phyloP scores from a whole-genome alignment of 2,888 invertebrate species.

The Diploptera punctata region DNA sequence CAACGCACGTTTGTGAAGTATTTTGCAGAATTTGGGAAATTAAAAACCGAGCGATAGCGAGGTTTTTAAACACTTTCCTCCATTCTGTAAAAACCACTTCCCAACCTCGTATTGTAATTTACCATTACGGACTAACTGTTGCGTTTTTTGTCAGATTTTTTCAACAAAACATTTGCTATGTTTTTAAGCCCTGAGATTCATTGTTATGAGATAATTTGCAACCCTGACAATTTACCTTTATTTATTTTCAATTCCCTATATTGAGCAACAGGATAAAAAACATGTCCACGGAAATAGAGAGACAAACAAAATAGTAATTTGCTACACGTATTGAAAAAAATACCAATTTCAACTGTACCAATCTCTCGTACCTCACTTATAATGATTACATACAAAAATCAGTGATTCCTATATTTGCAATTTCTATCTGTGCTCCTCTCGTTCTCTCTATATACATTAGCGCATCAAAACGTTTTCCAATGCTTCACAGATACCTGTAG shows the following conservation, averaged over 20 bases:
- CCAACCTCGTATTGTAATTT: too few relatives aligned
- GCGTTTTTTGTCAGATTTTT: too few relatives aligned
- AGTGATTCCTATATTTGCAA: neutral
- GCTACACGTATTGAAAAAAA: neutral
- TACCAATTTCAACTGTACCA: neutral
- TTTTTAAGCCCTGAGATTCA: neutral
- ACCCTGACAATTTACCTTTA: neutral
- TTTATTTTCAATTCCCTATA: neutral
- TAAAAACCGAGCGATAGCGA: too few relatives aligned
- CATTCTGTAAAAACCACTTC: too few relatives aligned
- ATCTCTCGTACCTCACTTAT: neutral
- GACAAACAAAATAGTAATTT: neutral
- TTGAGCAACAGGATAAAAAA: neutral
- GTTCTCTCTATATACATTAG: too few relatives aligned
- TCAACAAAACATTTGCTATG: too few relatives aligned
- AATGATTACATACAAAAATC: neutral
- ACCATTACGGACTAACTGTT: too few relatives aligned
- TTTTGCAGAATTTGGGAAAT: too few relatives aligned
- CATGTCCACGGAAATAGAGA: neutral
- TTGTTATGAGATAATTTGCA: constrained; percentile 12
- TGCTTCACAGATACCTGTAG: neutral
- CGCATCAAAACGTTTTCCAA: neutral
- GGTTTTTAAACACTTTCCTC: too few relatives aligned
- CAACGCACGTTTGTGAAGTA: too few relatives aligned
- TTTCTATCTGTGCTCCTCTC: neutral